Evolutionary conservation across 2,113 vertebrate species (phyloP), one percentile per base, ranked within the genome.

Genomic region (Sarotherodon lohbergeri): DNA sequence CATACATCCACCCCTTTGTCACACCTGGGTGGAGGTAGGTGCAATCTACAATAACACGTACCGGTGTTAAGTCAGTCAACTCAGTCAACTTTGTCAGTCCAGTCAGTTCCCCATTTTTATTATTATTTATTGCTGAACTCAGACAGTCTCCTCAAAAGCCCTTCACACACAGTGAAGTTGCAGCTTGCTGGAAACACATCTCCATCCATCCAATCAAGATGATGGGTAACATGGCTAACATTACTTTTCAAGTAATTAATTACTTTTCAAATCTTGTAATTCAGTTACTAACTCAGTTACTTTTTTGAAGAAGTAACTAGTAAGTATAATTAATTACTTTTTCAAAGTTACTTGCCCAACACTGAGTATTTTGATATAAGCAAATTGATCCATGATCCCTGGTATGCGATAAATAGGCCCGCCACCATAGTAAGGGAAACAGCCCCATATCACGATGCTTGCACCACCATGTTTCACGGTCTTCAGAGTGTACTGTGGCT

Each of bases 281-380:
- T 32, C 0, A 61, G 5, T 0, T 61, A 61, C 8, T 2, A 61
- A 32, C 57, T 61, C 57, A 0, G 57, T 61, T 32, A 32, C 8
- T 32, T 32, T 32, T 32, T 32, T 32, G 29, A 61, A 61, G 27
- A 61, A 61, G 27, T 61, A 61, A 10, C 8, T 32, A 17, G 57
- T 61, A 61, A 61, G 27, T 61, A 17, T 32, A 59, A 17, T 32
- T 61, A 61, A 34, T 61, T 61, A 61, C 57, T 61, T 17, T 61
- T 61, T 17, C 57, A 61, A 59, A 32, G 27, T 32, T 0, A 32
- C 4, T 17, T 59, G 57, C 27, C 13, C 7, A 9, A 57, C 0
- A 57, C 13, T 32, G 4, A 61, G 14, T 19, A 34, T 19, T 61
- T 61, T 61, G 29, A 34, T 32, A 34, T 6, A 34, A 61, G 29